A percentile compares a stretch with the other conserved stretches of the same genome.
Conservation (phyloP, 2,113 vertebrate species). For the Nestor notabilis region DNA sequence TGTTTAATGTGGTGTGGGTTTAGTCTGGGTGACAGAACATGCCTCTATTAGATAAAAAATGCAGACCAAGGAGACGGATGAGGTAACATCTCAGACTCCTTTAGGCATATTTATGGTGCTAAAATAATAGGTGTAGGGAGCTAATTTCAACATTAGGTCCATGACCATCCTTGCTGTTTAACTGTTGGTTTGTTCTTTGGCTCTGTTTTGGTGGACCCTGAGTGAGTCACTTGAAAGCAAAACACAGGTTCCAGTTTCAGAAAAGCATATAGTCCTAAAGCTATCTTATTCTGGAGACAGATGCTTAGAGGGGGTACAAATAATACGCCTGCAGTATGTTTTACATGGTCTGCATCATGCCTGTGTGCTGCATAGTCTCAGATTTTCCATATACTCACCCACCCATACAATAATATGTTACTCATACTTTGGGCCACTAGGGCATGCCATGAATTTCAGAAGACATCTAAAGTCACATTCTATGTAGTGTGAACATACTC, state of each 20-base stretch:
- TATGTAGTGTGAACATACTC: neutral
- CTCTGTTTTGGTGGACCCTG: neutral
- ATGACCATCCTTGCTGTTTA: neutral
- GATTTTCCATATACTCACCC: neutral
- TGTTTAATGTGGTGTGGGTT: neutral
- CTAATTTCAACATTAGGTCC: neutral
- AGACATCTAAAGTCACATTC: neutral
- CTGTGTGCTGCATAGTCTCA: neutral
- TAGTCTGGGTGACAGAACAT: neutral
- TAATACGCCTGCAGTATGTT: neutral
- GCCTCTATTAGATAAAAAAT: neutral
- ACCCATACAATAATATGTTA: neutral
- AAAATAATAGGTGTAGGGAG: neutral
- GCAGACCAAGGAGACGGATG: neutral
- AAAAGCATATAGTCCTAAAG: neutral
- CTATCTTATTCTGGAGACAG: neutral
- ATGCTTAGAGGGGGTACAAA: fast-evolving
- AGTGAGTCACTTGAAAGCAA: neutral
- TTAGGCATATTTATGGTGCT: neutral
- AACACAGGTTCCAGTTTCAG: neutral
- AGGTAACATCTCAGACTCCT: neutral
- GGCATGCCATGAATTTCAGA: neutral
- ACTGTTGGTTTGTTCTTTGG: neutral
- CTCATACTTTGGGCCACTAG: neutral
- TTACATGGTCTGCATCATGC: neutral